Base-by-base conservation (phyloP, 2,113 vertebrate genomes). In the Corydoras sp. region DNA sequence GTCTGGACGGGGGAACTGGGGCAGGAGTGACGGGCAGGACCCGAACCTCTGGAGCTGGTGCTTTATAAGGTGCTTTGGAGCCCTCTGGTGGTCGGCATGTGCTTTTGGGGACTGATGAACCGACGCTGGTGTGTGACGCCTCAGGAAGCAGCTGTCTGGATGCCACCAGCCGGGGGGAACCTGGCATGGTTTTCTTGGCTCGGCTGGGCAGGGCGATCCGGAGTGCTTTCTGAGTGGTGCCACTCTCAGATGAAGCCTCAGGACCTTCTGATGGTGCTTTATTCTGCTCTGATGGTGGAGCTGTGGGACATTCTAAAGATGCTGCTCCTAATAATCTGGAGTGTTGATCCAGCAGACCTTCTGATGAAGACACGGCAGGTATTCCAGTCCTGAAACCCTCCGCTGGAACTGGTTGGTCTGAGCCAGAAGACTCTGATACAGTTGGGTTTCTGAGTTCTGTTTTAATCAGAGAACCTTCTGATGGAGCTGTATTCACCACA, bases 101-200 rank as follows among this genome's bases (percentile, higher is more conserved):
- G 61, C 53, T 88, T 64, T 86, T 86, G 48, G 86, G 83, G 72
- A 85, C 83, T 14, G 85, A 72, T 10, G 81, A 86, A 4, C 83
- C 2, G 7, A 79, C 62, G 61, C 66, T 76, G 63, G n/a, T 69
- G 31, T 62, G 66, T 11, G 51, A 49, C 3, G 59, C 69, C 2
- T 82, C 83, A 2, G 75, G 83, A 71, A 80, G 76, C 35, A 82
- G 83, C 43, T 84, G 91, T 70, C 87, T 91, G 43, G 85, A 56
- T 3, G 76, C 53, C 60, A 63, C 35, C 3, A 70, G 74, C 5
- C 32, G 72, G 55, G 12, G 77, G 65, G 58, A 77, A 35, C 64
- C 24, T 50, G 31, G 65, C 71, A 75, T 43, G 67, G 61, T 68
- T 76, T 82, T 79, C 43, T 81, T 82, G 50, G 61, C 48, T 77